phyloP scores from a whole-genome alignment of 1,140 invertebrate genomes.

The Aporrectodea caliginosa region DNA sequence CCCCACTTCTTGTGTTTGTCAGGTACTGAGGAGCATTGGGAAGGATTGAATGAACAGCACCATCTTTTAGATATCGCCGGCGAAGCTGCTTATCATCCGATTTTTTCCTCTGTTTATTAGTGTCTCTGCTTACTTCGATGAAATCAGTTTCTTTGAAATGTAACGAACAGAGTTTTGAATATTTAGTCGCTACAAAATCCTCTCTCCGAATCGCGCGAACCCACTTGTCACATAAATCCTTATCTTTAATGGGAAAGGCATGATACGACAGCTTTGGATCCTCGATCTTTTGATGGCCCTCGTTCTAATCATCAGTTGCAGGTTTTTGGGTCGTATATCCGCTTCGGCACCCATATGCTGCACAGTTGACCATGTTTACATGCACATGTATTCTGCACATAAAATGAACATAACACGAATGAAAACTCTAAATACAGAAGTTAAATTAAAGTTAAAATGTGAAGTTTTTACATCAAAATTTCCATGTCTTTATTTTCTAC shows the following conservation, averaged over 20 bases:
- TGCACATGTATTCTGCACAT: no score
- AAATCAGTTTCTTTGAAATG: constrained; percentile 8
- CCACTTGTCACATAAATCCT: constrained; percentile 16
- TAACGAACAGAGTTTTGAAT: constrained; percentile 8
- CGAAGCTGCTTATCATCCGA: neutral
- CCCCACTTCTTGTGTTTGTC: neutral
- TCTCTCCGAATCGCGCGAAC: neutral
- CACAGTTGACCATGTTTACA: no score
- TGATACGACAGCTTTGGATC: no score
- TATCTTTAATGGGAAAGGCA: neutral
- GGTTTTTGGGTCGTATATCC: no score
- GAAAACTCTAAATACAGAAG: no score
- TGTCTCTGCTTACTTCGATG: neutral
- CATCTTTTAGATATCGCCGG: neutral
- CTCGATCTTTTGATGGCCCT: no score
- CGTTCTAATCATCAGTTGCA: no score
- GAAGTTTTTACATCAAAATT: no score
- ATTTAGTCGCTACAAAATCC: constrained; percentile 9
- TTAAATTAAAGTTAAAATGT: no score
- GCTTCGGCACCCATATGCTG: no score
- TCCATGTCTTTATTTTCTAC: no score
- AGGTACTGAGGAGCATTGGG: neutral
- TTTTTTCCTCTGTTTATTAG: constrained; percentile 7
- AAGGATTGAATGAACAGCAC: neutral
- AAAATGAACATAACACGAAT: no score